Percentiles rank a stretch among this genome's conserved stretches.
Conservation (phyloP, 2,113 vertebrate species). For the Aspiorhynchus laticeps region DNA sequence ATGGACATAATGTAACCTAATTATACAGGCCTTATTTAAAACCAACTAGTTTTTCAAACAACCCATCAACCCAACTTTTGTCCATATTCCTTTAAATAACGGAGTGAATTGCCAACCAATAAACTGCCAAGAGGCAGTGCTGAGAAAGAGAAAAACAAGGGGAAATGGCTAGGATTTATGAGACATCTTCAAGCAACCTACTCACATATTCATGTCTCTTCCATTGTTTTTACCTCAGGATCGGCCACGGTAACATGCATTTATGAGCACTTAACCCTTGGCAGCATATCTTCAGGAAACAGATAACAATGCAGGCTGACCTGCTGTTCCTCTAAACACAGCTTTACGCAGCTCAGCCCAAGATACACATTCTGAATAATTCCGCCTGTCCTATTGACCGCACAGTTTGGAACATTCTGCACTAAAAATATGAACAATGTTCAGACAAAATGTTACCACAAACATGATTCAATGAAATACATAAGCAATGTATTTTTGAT, state of each 20-base stretch:
- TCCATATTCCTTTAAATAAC: background rate
- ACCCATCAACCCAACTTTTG: background rate
- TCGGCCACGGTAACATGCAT: conserved; percentile 90
- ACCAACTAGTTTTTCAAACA: background rate
- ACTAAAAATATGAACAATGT: background rate
- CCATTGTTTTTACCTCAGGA: conserved; percentile 74
- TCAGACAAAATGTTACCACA: background rate
- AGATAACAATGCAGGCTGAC: conserved; percentile 95
- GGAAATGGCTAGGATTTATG: conserved; percentile 88
- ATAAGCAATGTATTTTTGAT: background rate
- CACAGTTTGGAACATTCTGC: background rate
- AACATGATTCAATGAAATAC: background rate
- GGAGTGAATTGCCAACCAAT: conserved; percentile 61
- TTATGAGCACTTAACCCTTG: conserved; percentile 84
- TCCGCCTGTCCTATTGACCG: conserved; percentile 64
- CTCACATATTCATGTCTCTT: conserved; percentile 68
- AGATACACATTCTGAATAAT: conserved; percentile 69
- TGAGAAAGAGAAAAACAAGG: conserved; percentile 92
- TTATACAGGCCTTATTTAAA: background rate
- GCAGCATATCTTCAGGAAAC: conserved; percentile 99
- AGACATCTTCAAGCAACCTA: conserved; percentile 74
- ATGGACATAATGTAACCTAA: background rate
- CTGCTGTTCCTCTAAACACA: conserved; percentile 93
- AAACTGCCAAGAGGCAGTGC: conserved; percentile 73
- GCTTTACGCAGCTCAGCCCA: conserved; percentile 75